phyloP scores from a whole-genome alignment of 2,113 vertebrate species.

The Okapia johnstoni region DNA sequence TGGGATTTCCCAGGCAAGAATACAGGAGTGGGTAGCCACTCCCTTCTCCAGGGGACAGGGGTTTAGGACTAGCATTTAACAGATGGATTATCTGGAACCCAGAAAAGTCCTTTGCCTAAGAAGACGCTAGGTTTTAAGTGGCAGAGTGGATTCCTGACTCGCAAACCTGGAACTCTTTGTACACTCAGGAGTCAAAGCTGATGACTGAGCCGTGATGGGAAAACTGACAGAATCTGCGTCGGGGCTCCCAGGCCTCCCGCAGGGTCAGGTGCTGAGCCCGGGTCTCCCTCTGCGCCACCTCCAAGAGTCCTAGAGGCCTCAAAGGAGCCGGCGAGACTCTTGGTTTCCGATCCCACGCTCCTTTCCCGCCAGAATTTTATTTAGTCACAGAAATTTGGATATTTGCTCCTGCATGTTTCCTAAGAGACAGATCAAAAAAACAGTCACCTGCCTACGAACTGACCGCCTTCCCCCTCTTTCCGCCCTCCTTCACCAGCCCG shows the following conservation, averaged over 20 bases:
- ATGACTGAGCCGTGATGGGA: background rate
- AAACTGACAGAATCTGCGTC: background rate
- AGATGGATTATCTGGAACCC: background rate
- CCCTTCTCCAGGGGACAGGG: background rate
- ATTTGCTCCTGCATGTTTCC: background rate
- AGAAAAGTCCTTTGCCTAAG: background rate
- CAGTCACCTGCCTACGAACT: background rate
- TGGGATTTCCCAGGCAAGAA: background rate
- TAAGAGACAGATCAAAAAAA: background rate
- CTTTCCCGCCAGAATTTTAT: background rate
- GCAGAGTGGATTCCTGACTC: background rate
- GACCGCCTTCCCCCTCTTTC: background rate
- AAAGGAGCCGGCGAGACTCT: background rate
- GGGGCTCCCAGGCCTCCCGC: fast-evolving
- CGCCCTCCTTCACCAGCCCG: background rate
- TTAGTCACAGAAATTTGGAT: background rate
- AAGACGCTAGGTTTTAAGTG: background rate
- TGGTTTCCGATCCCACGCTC: background rate
- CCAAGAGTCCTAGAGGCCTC: background rate
- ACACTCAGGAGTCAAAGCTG: background rate
- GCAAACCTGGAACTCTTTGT: background rate
- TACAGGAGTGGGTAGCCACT: background rate
- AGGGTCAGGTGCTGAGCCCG: fast-evolving
- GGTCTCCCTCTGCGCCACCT: background rate
- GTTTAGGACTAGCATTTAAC: background rate